Evolutionary conservation across 2,888 invertebrate species (phyloP).

Genomic region (Gymnosoma rotundatum): DNA sequence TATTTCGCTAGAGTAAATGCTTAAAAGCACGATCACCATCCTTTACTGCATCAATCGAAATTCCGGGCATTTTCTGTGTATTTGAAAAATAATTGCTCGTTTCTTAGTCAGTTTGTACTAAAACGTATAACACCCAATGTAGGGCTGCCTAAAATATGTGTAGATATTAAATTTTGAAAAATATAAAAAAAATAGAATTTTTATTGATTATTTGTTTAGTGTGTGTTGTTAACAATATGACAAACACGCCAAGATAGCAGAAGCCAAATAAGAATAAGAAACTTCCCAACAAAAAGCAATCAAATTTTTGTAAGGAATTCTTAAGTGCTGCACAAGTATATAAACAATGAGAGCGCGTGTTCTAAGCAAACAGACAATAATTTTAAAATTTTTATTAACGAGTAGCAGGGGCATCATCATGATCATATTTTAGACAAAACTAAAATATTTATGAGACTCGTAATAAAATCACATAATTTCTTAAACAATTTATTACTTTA

Average conservation of each 20-base stretch:
- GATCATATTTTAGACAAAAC: conserved; percentile 15
- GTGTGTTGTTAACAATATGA: conserved; percentile 74
- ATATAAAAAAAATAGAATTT: conserved; percentile 24
- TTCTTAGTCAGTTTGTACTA: too few species aligned
- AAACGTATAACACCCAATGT: too few species aligned
- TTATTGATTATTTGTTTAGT: conserved; percentile 71
- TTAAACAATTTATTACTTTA: conserved; percentile 58
- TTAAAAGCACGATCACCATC: too few species aligned
- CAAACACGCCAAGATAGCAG: conserved; percentile 36
- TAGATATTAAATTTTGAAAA: too few species aligned
- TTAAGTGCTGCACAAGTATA: background rate
- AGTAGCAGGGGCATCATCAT: conserved; percentile 54
- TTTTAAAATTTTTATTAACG: conserved; percentile 44
- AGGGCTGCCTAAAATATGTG: too few species aligned
- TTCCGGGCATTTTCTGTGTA: too few species aligned
- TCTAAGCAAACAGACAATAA: conserved; percentile 13
- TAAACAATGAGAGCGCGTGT: conserved; percentile 26
- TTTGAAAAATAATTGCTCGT: too few species aligned
- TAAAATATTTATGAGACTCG: conserved; percentile 15
- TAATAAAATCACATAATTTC: conserved; percentile 47
- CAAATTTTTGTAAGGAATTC: conserved; percentile 26
- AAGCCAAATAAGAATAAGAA: background rate
- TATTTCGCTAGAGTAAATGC: too few species aligned
- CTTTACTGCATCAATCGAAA: too few species aligned
- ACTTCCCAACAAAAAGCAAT: conserved; percentile 2